phyloP scores from a whole-genome alignment of 2,797 vertebrate genomes.

The Aratinga solstitialis region DNA sequence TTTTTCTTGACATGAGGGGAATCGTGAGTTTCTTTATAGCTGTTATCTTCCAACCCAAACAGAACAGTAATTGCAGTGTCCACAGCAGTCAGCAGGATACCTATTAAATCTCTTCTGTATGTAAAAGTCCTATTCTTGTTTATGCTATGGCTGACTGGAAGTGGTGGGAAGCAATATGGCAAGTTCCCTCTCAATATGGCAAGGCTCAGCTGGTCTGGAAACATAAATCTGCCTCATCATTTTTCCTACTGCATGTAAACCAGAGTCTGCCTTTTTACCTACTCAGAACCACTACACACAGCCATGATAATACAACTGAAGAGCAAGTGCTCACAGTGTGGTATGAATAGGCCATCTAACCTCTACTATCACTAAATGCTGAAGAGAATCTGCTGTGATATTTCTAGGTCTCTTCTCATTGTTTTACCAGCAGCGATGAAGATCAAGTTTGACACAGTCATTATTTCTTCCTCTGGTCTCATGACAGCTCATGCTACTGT shows the following conservation, averaged over 20 bases:
- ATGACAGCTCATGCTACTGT: background rate
- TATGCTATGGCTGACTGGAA: background rate
- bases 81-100: background rate
- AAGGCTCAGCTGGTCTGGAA: background rate
- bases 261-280: background rate
- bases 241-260: background rate
- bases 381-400: background rate
- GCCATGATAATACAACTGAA: background rate
- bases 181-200: background rate
- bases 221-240: background rate
- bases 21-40: background rate
- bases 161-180: background rate
- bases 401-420: background rate
- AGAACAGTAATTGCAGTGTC: background rate
- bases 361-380: background rate
- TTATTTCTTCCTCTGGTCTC: background rate
- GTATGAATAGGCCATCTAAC: background rate
- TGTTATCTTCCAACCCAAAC: background rate
- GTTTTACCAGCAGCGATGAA: background rate
- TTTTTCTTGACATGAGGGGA: background rate
- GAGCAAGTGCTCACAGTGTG: rapidly evolving
- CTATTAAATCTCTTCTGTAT: background rate
- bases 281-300: background rate
- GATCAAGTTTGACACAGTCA: background rate
- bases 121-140: background rate